Evolutionary conservation across 2,113 vertebrate species (phyloP).

Genomic region (Meriones unguiculatus): DNA sequence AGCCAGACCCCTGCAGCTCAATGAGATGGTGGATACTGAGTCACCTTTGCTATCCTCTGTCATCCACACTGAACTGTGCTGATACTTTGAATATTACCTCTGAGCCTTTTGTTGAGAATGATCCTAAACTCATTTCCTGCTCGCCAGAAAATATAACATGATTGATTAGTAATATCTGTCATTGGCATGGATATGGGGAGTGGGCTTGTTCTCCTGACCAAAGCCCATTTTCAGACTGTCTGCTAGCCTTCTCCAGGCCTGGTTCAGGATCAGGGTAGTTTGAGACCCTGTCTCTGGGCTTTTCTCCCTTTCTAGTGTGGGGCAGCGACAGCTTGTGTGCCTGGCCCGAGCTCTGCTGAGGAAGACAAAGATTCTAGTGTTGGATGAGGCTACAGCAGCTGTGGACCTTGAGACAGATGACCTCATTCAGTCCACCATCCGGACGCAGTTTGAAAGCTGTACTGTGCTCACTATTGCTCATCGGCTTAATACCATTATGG

Average conservation of each 20-base stretch:
- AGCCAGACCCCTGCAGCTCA: not conserved
- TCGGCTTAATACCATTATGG: constrained; percentile 97
- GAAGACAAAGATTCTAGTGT: constrained; percentile 95
- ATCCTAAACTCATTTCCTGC: not conserved
- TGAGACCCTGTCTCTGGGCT: not conserved
- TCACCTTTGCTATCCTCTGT: rapidly evolving
- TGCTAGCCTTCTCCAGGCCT: not conserved
- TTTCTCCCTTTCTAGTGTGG: constrained; percentile 86
- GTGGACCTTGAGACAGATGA: constrained; percentile 97
- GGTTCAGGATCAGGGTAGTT: not conserved
- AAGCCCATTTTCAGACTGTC: rapidly evolving
- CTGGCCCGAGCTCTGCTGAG: constrained; percentile 96
- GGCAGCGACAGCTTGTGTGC: constrained; percentile 96
- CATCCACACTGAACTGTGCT: rapidly evolving
- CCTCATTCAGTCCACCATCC: constrained; percentile 97
- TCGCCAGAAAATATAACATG: rapidly evolving
- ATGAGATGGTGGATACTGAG: not conserved
- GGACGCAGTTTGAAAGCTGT: constrained; percentile 94
- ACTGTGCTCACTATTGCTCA: constrained; percentile 98
- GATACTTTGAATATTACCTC: not conserved
- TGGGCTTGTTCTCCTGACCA: not conserved
- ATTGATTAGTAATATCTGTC: not conserved
- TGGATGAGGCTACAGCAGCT: constrained; percentile 97
- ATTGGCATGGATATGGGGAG: rapidly evolving
- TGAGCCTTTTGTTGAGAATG: not conserved